Evolutionary conservation across 2,888 invertebrate species (phyloP), one percentile per base, ranked within the genome.

Genomic region (Drosophila parthenogenetica): DNA sequence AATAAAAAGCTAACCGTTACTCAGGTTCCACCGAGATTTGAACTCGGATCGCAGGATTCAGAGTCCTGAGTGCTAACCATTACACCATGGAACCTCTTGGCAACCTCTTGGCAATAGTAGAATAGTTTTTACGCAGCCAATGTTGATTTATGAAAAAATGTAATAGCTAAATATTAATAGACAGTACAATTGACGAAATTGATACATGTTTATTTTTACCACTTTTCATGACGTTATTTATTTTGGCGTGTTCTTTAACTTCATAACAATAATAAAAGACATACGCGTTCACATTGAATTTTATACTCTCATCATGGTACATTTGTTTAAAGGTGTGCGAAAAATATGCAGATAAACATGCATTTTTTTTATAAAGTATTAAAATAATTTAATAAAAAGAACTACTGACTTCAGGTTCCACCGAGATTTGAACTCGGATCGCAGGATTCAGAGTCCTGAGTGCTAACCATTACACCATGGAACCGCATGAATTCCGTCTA

Each of bases 381-480:
- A 40, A 10, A 19, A 35, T 19, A 8, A 8, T 7, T 2, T 8
- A n/a, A n/a, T 10, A 8, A 1, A 37, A 61, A 55, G 25, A 40
- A 32, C 0, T 2, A 45, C 8, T n/a, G 0, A 3, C 1, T 3
- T 16, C 17, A 92, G 92, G 92, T 92, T 89, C 91, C 92, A 92
- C 92, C 92, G 92, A 92, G 92, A 92, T 91, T 92, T 92, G 92
- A 92, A 92, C 92, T 92, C 92, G 92, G 92, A 92, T 92, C 92
- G 92, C 92, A 91, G 92, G 92, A 92, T 92, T 92, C 92, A 92
- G 92, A 92, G 93, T 93, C 93, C 93, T 92, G 93, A 93, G 93
- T 93, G 93, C 93, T 93, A 93, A 93, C 93, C 93, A 92, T 93
- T 93, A 93, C 93, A 93, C 93, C 93, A 93, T 93, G 93, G 93